Conservation (phyloP, 2,797 vertebrate genomes). For the Muscicapa striata region DNA sequence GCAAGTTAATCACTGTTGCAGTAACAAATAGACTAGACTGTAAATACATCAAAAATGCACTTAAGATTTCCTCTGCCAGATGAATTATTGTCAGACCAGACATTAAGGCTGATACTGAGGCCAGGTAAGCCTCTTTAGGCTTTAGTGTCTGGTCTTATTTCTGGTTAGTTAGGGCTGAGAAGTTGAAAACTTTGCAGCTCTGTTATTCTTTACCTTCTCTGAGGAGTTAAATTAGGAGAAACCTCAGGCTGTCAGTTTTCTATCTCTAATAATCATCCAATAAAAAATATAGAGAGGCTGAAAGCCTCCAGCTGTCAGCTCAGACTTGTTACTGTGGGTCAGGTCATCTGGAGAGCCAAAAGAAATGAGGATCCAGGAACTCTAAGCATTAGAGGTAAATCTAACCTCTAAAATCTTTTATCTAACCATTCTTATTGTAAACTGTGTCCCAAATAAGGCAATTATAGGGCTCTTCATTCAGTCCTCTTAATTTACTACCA, state of each 20-base stretch:
- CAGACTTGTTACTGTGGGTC: neutral
- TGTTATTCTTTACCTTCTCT: neutral
- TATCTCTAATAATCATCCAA: neutral
- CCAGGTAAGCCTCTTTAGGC: neutral
- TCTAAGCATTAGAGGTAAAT: neutral
- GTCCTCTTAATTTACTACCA: neutral
- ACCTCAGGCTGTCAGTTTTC: neutral
- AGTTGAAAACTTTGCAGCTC: neutral
- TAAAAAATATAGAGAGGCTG: neutral
- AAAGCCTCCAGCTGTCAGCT: neutral
- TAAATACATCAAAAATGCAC: neutral
- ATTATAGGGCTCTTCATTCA: neutral
- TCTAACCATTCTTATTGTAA: neutral
- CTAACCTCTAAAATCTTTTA: neutral
- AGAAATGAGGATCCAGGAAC: neutral
- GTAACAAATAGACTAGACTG: neutral
- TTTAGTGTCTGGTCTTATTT: neutral
- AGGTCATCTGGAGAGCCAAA: neutral
- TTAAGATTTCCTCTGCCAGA: neutral
- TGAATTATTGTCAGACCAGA: neutral
- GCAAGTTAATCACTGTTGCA: neutral
- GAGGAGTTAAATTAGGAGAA: neutral
- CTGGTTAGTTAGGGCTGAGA: constrained; percentile 10
- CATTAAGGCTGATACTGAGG: neutral
- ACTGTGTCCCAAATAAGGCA: neutral